Conservation (phyloP, 2,113 vertebrate species). For the Percina caprodes region DNA sequence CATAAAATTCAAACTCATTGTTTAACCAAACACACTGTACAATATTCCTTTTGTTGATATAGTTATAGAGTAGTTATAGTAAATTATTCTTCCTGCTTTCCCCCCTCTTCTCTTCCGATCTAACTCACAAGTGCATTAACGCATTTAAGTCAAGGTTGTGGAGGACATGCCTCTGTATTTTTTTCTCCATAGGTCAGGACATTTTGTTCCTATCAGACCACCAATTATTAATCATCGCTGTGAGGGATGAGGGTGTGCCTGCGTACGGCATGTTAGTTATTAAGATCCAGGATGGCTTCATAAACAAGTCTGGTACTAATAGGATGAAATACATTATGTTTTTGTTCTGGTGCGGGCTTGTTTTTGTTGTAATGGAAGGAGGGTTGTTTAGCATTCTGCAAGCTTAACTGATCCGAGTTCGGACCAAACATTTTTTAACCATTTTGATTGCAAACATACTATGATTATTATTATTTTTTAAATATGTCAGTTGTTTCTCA, state of each 20-base stretch:
- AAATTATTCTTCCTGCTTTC: neutral
- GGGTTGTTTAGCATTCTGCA: conserved; percentile 39
- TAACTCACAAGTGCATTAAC: conserved; percentile 24
- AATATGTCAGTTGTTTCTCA: neutral
- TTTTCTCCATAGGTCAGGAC: conserved; percentile 42
- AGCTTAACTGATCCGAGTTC: neutral
- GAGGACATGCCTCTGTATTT: conserved; percentile 21
- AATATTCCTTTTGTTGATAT: neutral
- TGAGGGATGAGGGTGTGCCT: conserved; percentile 59
- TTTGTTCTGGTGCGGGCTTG: conserved; percentile 34
- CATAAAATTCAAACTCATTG: neutral
- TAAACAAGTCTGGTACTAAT: conserved; percentile 64
- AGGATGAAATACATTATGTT: conserved; percentile 20
- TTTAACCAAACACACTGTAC: neutral
- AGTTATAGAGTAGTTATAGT: neutral
- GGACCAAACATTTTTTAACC: conserved; percentile 4
- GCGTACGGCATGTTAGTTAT: conserved; percentile 37
- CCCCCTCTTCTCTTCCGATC: neutral
- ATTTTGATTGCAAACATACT: neutral
- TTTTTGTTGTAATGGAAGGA: conserved; percentile 59
- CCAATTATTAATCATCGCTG: conserved; percentile 59
- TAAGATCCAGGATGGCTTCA: conserved; percentile 56
- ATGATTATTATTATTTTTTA: neutral
- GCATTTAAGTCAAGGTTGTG: neutral
- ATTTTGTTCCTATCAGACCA: conserved; percentile 53